Evolutionary conservation across 2,888 invertebrate genomes (phyloP), one percentile per base, ranked within the genome.

Genomic region (Teleogryllus oceanicus): DNA sequence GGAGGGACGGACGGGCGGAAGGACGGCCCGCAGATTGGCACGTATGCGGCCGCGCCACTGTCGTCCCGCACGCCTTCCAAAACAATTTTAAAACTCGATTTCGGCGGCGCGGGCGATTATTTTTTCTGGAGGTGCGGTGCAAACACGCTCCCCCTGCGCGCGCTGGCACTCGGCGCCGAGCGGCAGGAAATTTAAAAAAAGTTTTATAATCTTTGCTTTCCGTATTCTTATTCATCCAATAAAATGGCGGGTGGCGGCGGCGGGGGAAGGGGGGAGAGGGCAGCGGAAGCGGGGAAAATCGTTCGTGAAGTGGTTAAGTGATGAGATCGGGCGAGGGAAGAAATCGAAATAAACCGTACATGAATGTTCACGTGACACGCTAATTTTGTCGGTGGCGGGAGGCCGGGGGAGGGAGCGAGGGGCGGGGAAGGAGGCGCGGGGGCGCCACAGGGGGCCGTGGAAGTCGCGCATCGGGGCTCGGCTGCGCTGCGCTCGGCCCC

Each of bases 11-110:
- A 37, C 5, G 37, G 37, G 8, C 37, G 37, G 37, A 24, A 0
- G 24, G 3, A 24, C 21, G 37, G 37, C 37, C 0, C 37, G 37
- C 8, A 8, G 37, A 37, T 37, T 37, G 37, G 37, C 37, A 37
- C 37, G 37, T 37, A 37, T 4, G 37, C 37, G 37, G 8, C 24
- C 24, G 24, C 24, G 24, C 24, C 24, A 4, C 37, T 37, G 37
- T 37, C 37, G 37, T 37, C 37, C 8, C 37, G 37, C 37, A 37
- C 37, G 37, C 37, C 37, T 37, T 37, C 37, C 37, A 37, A 62
- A 62, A n/a, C 62, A 62, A 62, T 62, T 62, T 62, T 62, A 62
- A 62, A 62, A 62, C 62, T n/a, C 62, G 62, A 62, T 62, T 62
- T 62, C 62, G n/a, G 5, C 62, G 13, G 62, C 62, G 62, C 62